Evolutionary conservation across 2,888 invertebrate genomes (phyloP).

Genomic region (Ormyrus nitidulus): DNA sequence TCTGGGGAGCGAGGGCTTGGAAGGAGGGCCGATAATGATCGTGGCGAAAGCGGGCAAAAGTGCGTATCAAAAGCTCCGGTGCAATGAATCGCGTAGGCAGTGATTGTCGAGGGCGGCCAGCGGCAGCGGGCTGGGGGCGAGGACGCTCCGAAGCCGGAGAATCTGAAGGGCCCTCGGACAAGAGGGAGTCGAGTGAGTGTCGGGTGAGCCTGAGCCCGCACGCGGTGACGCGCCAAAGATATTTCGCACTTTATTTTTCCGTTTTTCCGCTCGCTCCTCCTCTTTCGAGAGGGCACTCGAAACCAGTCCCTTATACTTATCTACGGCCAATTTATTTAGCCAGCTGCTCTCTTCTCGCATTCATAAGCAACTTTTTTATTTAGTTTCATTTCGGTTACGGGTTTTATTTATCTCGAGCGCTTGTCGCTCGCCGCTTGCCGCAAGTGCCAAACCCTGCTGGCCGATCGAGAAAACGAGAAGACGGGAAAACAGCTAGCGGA

Average conservation of each 20-base stretch:
- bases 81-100: no score
- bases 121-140: neutral
- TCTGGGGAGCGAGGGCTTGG: slow-evolving; percentile 11
- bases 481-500: neutral
- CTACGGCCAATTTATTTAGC: neutral
- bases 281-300: no score
- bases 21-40: no score
- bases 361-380: neutral
- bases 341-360: neutral
- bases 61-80: no score
- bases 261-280: neutral
- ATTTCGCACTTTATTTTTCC: slow-evolving; percentile 36
- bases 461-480: neutral
- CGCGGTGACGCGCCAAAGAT: neutral
- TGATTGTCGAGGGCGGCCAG: slow-evolving; percentile 26
- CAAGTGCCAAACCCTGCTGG: slow-evolving; percentile 10
- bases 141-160: slow-evolving; percentile 60
- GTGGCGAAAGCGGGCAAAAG: no score
- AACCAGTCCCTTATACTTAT: neutral
- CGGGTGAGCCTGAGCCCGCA: slow-evolving; percentile 49
- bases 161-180: slow-evolving; percentile 64
- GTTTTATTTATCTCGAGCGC: neutral
- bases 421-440: neutral
- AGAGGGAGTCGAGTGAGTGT: slow-evolving; percentile 57
- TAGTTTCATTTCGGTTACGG: neutral